phyloP scores from a whole-genome alignment of 1,140 invertebrate species.

The Drosophila miranda region DNA sequence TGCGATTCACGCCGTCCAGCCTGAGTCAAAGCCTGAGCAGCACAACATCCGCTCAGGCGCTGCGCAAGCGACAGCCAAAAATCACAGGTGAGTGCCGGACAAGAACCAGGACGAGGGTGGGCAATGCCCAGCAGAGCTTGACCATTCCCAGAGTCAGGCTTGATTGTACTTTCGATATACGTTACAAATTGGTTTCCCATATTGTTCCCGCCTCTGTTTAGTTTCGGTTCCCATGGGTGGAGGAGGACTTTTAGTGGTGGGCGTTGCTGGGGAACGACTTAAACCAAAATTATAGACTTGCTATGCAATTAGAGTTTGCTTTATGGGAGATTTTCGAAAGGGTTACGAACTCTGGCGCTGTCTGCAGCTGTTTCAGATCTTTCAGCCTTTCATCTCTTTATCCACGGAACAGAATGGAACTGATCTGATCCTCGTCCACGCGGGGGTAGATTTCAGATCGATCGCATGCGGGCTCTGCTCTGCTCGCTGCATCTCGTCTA shows the following conservation, averaged over 20 bases:
- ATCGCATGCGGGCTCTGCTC: constrained; percentile 63
- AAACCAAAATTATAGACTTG: constrained; percentile 53
- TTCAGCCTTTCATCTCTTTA: constrained; percentile 6
- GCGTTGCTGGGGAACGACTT: constrained; percentile 42
- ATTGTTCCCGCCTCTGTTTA: background rate
- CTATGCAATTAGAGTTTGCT: constrained; percentile 28
- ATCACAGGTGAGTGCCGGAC: constrained; percentile 77
- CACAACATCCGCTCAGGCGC: constrained; percentile 22
- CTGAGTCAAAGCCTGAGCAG: constrained; percentile 5
- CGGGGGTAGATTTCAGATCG: constrained; percentile 70
- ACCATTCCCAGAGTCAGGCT: constrained; percentile 63
- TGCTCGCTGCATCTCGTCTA: constrained; percentile 36
- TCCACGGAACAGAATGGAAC: constrained; percentile 1
- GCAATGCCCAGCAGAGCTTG: constrained; percentile 19
- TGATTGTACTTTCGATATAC: constrained; percentile 58
- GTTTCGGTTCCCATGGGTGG: background rate
- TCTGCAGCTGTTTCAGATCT: constrained; percentile 33
- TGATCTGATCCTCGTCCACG: constrained; percentile 39
- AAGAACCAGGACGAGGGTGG: constrained; percentile 11
- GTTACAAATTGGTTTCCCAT: constrained; percentile 28
- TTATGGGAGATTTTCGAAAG: constrained; percentile 29
- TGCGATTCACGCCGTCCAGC: constrained; percentile 51
- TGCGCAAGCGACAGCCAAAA: constrained; percentile 77
- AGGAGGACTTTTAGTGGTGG: constrained; percentile 28
- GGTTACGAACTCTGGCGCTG: constrained; percentile 21